Base-by-base conservation (phyloP, 2,797 vertebrate genomes). In the Sarcophilus harrisii region DNA sequence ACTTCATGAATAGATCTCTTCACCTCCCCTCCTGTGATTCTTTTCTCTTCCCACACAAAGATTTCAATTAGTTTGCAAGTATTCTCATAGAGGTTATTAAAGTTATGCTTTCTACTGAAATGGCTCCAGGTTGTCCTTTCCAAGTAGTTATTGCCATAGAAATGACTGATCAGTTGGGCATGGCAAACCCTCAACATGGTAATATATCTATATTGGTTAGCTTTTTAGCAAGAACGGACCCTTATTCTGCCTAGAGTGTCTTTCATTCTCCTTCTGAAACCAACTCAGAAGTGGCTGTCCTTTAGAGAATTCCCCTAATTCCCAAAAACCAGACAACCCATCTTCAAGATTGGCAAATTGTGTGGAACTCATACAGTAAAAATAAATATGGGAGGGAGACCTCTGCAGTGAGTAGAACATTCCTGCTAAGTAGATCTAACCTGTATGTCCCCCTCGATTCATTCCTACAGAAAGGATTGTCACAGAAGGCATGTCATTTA, bases 31-130 rank as follows among this genome's bases (percentile, higher is more conserved):
- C 99, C 99, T 97, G 98, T 98, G 54, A 99, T 99, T 97, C 99
- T 99, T 96, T 99, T 99, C 29, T 98, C 99, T 58, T 99, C 99
- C 99, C 99, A 99, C 97, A 99, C 98, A 98, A 99, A 99, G 94
- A 99, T 98, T 0, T 99, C 99, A 1, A 98, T 91, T 1, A 99
- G 98, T 92, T 98, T 99, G 54, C 99, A 99, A 5, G 98, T 73
- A 38, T 73, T 38, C n/a, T 73, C 66, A 73, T 73, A 32, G 16
- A 38, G n/a, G 6, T 16, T 38, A 73, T 73, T 66, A 38, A 73
- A 73, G 13, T 66, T 62, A 29, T 62, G 12, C 60, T 13, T 13
- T n/a, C 32, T 66, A 66, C 14, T n/a, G 32, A 66, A 66, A 66
- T n/a, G 32, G n/a, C 0, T 38, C 66, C 66, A 73, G 14, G 4